These are phyloP conservation scores for Pituophis catenifer DNA, from an alignment of 2,113 vertebrate genomes.

Conservation along the genomic window DNA sequence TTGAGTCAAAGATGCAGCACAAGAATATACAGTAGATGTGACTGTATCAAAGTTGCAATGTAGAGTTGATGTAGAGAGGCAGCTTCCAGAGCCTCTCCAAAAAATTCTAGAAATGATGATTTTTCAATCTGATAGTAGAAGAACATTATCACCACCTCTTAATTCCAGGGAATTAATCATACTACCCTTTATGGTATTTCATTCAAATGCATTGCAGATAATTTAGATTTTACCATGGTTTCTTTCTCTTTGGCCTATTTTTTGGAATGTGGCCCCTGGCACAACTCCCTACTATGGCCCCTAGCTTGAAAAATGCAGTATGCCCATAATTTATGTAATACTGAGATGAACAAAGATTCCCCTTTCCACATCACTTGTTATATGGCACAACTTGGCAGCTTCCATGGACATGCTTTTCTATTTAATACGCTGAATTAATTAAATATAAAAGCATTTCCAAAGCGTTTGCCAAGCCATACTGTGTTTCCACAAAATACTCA, in stretches of 20 bases:
- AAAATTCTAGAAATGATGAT: background rate
- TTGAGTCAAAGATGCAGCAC: background rate
- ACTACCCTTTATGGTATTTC: background rate
- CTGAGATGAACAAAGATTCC: background rate
- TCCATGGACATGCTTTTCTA: background rate
- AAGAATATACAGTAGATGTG: background rate
- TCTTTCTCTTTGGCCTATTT: background rate
- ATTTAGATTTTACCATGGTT: background rate
- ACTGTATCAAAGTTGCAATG: background rate
- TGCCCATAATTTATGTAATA: background rate
- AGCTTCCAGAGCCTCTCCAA: background rate
- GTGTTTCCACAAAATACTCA: background rate
- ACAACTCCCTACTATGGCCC: background rate
- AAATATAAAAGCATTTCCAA: background rate
- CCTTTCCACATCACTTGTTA: background rate
- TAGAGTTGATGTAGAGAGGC: background rate
- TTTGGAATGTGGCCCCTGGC: background rate
- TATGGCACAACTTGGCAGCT: background rate
- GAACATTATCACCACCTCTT: background rate
- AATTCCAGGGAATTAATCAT: background rate
- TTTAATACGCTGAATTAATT: background rate
- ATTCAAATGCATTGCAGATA: background rate
- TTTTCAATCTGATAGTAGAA: background rate
- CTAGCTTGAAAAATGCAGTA: background rate
- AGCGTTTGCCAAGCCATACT: background rate